phyloP scores from a whole-genome alignment of 2,113 vertebrate genomes.

The Dasypus novemcinctus region DNA sequence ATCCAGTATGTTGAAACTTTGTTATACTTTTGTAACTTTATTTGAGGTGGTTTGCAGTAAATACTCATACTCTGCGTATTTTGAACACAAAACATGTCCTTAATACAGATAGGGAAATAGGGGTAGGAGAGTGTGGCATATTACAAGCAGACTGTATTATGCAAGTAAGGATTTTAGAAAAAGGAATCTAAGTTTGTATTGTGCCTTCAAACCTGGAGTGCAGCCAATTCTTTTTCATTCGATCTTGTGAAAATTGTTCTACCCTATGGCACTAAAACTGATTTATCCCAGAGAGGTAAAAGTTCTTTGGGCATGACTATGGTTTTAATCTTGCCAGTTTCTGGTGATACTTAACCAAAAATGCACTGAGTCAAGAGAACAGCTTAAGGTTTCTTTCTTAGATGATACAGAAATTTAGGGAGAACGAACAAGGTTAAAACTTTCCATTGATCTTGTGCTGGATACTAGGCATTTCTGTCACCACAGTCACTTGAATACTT shows the following conservation, averaged over 20 bases:
- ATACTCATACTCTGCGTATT: slow-evolving; percentile 19
- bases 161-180: slow-evolving; percentile 22
- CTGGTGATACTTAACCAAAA: slow-evolving; percentile 42
- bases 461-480: slow-evolving; percentile 68
- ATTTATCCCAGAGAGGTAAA: slow-evolving; percentile 43
- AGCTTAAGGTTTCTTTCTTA: neutral
- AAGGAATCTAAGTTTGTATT: slow-evolving; percentile 44
- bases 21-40: neutral
- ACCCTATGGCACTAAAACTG: neutral
- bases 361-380: slow-evolving; percentile 35
- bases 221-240: slow-evolving; percentile 45
- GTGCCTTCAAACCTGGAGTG: neutral
- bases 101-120: neutral
- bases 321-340: slow-evolving; percentile 14
- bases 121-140: neutral
- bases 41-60: neutral
- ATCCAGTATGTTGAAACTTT: neutral
- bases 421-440: slow-evolving; percentile 37
- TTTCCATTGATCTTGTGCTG: slow-evolving; percentile 62
- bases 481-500: neutral
- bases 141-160: slow-evolving; percentile 14
- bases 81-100: slow-evolving; percentile 20
- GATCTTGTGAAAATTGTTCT: slow-evolving; percentile 45
- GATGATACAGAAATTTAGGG: neutral
- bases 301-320: slow-evolving; percentile 1